These are phyloP conservation scores for Geodia barretti DNA, from an alignment of 37 sponge, comb jelly and placozoan genomes.

Conservation along the genomic window DNA sequence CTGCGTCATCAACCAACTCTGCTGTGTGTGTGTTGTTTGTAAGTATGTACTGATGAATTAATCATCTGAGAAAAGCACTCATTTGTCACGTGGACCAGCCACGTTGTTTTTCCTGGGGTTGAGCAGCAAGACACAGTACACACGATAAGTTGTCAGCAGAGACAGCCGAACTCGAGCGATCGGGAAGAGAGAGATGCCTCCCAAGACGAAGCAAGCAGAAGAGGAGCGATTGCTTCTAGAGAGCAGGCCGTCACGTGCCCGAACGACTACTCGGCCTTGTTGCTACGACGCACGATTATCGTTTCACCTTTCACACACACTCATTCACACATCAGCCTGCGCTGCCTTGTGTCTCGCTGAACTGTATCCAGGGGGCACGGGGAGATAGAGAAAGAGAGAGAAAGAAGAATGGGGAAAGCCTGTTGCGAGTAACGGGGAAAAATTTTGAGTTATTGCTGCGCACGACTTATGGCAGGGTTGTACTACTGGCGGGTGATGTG, in stretches of 20 bases:
- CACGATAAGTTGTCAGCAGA: not conserved
- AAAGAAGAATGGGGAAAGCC: not conserved
- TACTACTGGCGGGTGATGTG: conserved; percentile 93
- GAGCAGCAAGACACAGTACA: too few relatives aligned
- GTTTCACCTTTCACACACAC: too few relatives aligned
- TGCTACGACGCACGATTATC: conserved; percentile 92
- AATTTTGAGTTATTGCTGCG: not conserved
- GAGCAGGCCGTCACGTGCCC: conserved; percentile 78
- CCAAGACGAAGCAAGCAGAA: conserved; percentile 21
- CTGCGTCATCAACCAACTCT: too few relatives aligned
- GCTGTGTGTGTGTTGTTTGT: too few relatives aligned
- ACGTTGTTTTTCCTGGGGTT: too few relatives aligned
- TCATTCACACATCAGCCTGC: too few relatives aligned
- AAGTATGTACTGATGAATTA: not conserved
- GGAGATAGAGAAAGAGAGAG: not conserved
- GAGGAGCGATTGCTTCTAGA: conserved; percentile 88
- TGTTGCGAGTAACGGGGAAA: not conserved
- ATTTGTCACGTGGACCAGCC: not conserved
- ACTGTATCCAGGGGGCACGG: not conserved
- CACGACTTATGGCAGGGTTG: conserved; percentile 70
- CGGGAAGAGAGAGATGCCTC: conserved; percentile 23
- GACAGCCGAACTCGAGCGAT: not conserved
- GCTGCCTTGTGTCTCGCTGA: conserved; percentile 79
- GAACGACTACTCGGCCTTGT: conserved; percentile 84
- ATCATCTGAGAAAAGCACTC: too few relatives aligned